Conservation (phyloP, 2,113 vertebrate species). For the Amphiprion ocellaris region DNA sequence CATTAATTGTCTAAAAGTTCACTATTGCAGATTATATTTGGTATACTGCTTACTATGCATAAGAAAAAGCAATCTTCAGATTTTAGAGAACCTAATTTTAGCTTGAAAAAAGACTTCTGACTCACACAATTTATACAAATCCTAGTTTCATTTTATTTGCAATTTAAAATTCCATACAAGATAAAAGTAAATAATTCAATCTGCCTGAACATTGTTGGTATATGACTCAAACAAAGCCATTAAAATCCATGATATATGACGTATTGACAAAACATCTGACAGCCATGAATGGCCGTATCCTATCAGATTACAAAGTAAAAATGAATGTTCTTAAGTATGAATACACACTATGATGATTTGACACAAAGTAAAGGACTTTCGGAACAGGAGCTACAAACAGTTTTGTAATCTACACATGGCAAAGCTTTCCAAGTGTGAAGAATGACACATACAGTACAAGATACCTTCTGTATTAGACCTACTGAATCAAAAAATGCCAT, state of each 20-base stretch:
- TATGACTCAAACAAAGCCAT: conserved; percentile 73
- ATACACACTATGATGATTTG: conserved; percentile 57
- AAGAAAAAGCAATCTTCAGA: no score
- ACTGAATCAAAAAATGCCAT: conserved; percentile 44
- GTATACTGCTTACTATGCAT: no score
- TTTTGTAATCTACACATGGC: conserved; percentile 59
- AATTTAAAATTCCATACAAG: conserved; percentile 85
- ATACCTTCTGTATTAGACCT: conserved; percentile 57
- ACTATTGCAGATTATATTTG: no score
- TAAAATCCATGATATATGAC: conserved; percentile 64
- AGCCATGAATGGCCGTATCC: conserved; percentile 45
- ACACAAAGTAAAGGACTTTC: conserved; percentile 56
- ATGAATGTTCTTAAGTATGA: conserved; percentile 29
- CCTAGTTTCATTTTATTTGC: conserved; percentile 83
- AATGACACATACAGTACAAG: conserved; percentile 58
- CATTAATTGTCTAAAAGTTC: no score
- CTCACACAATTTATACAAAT: conserved; percentile 78
- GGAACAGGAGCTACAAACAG: conserved; percentile 55
- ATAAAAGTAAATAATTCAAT: conserved; percentile 82
- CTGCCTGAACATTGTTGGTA: conserved; percentile 76
- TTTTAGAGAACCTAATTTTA: not conserved
- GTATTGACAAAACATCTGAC: conserved; percentile 54
- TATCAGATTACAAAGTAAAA: conserved; percentile 55
- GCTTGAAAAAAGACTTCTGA: conserved; percentile 3
- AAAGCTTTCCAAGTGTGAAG: conserved; percentile 43